Base-by-base conservation (phyloP, 1,140 invertebrate genomes). In the Pristionchus pacificus region DNA sequence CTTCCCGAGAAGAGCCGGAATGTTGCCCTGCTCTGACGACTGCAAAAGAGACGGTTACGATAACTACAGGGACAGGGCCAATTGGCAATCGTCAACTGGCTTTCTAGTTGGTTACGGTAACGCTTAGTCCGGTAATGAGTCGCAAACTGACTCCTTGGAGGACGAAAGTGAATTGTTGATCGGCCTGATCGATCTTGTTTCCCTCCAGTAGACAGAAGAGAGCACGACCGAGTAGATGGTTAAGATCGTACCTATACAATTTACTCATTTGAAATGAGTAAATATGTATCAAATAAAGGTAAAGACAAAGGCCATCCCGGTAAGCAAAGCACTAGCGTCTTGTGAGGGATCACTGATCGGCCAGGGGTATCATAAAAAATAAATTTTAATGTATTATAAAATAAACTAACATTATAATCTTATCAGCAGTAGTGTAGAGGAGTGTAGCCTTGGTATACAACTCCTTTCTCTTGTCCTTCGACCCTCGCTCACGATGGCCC, bases 161-260 rank as follows among this genome's bases (percentile, higher is more conserved):
- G 0, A 99, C 96, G 86, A 98, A 99, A 87, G 98, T 98, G 81
- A 99, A 99, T 83, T 99, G 97, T 1, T 93, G 92, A 89, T 98
- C 96, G 14, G 97, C 97, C 60, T 98, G 95, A 69, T 98, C 95
- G 92, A 98, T 94, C 88, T 98, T 98, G 82, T 98, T 95, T 14
- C 95, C 95, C 87, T 99, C 95, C 25, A 98, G 87, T 2, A 99
- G 86, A 84, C 94, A 98, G 81, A 98, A 98, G 84, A 97, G 98
- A 14, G 97, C 97, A 82, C 96, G 86, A 1, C 95, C 95, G 72
- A 99, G 87, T 73, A 98, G 89, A 89, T 98, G 96, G 85, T 96
- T 96, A 89, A 95, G 93, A 85, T 98, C 95, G 86, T 98, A 98
- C 38, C 38, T 49, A 19, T 19, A 49, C 6, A 6, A 49, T 10